phyloP scores from a whole-genome alignment of 2,797 vertebrate species.

The Typhlichthys eigenmanni region DNA sequence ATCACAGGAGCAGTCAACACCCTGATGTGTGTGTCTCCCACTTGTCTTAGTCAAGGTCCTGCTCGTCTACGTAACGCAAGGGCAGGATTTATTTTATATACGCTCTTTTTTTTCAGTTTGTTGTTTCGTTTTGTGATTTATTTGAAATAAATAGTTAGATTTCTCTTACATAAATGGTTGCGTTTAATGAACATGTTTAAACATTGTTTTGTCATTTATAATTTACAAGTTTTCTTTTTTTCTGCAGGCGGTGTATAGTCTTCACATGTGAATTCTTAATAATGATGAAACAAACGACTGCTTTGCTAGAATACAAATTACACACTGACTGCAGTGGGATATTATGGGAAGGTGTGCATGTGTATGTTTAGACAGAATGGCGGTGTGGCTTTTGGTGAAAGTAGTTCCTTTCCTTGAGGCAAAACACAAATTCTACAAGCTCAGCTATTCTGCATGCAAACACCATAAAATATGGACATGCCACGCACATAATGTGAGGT shows the following conservation, averaged over 20 bases:
- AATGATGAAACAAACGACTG: constrained; percentile 52
- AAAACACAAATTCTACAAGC: background rate
- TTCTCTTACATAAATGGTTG: constrained; percentile 65
- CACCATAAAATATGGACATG: too few species aligned
- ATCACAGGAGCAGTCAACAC: too few species aligned
- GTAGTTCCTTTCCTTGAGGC: background rate
- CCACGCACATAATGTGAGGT: too few species aligned
- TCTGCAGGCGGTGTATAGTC: constrained; percentile 63
- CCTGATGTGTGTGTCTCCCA: too few species aligned
- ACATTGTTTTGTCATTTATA: constrained; percentile 79
- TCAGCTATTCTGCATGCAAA: background rate
- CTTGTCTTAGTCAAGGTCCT: too few species aligned
- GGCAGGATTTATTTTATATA: background rate
- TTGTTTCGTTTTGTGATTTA: constrained; percentile 66
- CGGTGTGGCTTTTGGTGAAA: too few species aligned
- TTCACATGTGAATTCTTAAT: constrained; percentile 62
- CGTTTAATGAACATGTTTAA: constrained; percentile 83
- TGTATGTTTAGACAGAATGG: background rate
- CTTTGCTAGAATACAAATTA: constrained; percentile 21
- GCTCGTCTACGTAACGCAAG: too few species aligned
- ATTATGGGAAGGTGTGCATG: background rate
- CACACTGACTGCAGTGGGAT: constrained; percentile 30
- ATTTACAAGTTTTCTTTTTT: constrained; percentile 70
- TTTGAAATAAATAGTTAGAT: constrained; percentile 78
- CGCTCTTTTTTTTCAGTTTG: background rate